Conservation (phyloP, 2,888 invertebrate species). For the Carcina quercana region DNA sequence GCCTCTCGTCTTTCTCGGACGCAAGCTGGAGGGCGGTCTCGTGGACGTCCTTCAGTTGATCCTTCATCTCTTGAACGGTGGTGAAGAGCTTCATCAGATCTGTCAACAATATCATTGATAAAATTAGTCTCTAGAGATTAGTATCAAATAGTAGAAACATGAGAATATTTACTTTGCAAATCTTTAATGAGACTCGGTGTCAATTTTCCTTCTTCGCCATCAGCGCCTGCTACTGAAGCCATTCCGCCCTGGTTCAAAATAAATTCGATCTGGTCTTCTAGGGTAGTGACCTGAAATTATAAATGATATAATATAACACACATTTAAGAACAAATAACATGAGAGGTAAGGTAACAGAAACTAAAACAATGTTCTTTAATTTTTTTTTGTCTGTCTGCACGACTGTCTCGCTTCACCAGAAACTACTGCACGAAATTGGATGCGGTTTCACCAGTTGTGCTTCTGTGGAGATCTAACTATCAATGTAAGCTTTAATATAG, state of each 20-base stretch:
- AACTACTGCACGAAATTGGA: no score
- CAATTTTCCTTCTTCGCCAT: conserved; percentile 27
- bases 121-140: not conserved
- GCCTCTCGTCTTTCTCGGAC: conserved; percentile 71
- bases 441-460: no score
- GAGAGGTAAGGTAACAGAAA: no score
- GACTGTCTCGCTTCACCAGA: no score
- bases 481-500: no score
- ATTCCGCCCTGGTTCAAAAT: not conserved
- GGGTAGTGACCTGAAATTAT: conserved; percentile 40
- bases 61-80: conserved; percentile 58
- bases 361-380: no score
- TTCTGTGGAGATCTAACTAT: no score
- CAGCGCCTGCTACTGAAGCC: conserved; percentile 9
- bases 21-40: conserved; percentile 60
- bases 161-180: conserved; percentile 38
- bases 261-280: conserved; percentile 61
- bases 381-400: no score
- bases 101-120: conserved; percentile 16
- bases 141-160: not conserved
- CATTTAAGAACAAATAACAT: no score
- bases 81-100: conserved; percentile 54
- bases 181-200: conserved; percentile 51
- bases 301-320: not conserved
- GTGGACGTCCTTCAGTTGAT: conserved; percentile 48